Evolutionary conservation across 2,113 vertebrate genomes (phyloP).

Genomic region (Enhydra lutris): DNA sequence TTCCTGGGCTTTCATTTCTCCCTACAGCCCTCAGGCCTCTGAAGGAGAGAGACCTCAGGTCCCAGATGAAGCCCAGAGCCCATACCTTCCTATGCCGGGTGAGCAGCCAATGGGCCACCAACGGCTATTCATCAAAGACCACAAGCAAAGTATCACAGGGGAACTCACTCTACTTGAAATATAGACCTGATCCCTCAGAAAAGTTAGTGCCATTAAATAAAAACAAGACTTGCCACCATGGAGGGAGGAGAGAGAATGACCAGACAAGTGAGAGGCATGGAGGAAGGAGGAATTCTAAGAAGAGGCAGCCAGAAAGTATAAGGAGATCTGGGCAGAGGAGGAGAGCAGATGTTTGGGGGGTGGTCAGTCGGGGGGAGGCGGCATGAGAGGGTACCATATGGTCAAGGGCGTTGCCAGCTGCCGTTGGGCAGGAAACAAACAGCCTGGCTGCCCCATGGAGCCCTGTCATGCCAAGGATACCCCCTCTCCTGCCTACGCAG

Average conservation of each 20-base stretch:
- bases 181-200: background rate
- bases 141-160: background rate
- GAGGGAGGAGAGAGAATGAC: background rate
- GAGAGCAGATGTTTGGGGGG: background rate
- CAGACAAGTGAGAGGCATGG: background rate
- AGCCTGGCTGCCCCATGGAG: background rate
- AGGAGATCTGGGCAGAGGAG: background rate
- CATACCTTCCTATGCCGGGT: background rate
- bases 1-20: background rate
- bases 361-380: background rate
- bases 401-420: background rate
- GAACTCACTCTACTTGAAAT: background rate
- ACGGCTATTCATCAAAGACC: background rate
- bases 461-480: background rate
- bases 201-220: conserved; percentile 19
- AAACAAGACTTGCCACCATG: background rate
- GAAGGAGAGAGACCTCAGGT: background rate
- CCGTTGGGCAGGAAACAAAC: background rate
- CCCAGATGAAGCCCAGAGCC: background rate
- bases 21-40: background rate
- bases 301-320: background rate
- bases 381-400: background rate
- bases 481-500: background rate
- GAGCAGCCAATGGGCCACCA: background rate
- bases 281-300: background rate